Base-by-base conservation (phyloP, 2,797 vertebrate genomes). In the Amniataba percoides region DNA sequence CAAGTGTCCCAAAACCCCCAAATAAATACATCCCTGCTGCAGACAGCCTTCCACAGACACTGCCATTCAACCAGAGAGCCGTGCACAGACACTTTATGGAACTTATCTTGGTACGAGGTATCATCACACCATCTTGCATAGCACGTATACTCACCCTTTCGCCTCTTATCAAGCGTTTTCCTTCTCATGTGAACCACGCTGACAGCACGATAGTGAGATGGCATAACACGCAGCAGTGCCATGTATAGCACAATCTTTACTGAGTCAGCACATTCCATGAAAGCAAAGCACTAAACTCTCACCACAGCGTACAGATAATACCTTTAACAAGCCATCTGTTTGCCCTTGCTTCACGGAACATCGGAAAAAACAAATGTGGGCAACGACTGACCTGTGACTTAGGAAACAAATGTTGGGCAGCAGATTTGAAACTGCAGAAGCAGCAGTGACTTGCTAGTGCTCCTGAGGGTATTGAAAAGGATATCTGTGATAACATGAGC, bases 211-310 rank as follows among this genome's bases (percentile, higher is more conserved):
- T 87, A 91, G 89, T 65, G 78, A 86, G 84, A 90, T 92, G 91
- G 91, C 90, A 92, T 78, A 91, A 94, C 93, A 91, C 72, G 53
- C 81, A 90, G 83, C 81, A 34, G 86, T 81, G 84, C 89, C 91
- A 90, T 89, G 89, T 90, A 91, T 88, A 92, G 90, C 88, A 76
- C 83, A 80, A 81, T 85, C 78, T 88, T 80, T 73, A 77, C 70
- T 61, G 64, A 92, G 89, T 94, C 94, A 94, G 93, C 92, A 91
- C 87, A 93, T 94, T 95, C 92, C 90, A 80, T 83, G 78, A 80
- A 87, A 91, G 87, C 90, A 90, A 87, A 92, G 87, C 82, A 86
- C 84, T 88, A 88, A 91, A 88, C 83, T 92, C 85, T 90, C 88
- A 87, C 89, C 90, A 78, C 92, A 84, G 85, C 65, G 88, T 87